phyloP scores from a whole-genome alignment of 1,140 invertebrate species.

The Drosophila nigromelanica region DNA sequence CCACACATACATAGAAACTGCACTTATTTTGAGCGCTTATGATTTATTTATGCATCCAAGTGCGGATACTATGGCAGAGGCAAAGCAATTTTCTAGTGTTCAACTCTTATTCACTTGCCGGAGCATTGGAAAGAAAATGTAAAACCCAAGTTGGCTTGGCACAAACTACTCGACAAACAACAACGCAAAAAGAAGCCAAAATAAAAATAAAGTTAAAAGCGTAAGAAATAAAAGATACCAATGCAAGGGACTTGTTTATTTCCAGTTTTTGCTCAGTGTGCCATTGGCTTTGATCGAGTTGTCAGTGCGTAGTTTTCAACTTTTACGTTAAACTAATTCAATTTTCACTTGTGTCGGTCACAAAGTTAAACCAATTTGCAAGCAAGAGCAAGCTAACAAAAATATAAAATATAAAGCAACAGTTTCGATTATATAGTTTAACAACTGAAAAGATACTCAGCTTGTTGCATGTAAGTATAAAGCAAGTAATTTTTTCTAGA shows the following conservation, averaged over 20 bases:
- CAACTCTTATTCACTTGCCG: slow-evolving; percentile 41
- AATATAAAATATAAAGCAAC: slow-evolving; percentile 37
- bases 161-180: slow-evolving; percentile 28
- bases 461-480: slow-evolving; percentile 44
- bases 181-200: slow-evolving; percentile 20
- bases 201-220: background rate
- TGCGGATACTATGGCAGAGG: slow-evolving; percentile 9
- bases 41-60: slow-evolving; percentile 67
- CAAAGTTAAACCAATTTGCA: slow-evolving; percentile 68
- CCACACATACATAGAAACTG: background rate
- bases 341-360: slow-evolving; percentile 66
- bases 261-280: slow-evolving; percentile 14
- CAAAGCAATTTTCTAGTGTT: slow-evolving; percentile 50
- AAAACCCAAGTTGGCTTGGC: slow-evolving; percentile 34
- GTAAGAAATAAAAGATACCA: slow-evolving; percentile 16
- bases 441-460: slow-evolving; percentile 28
- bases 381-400: slow-evolving; percentile 20
- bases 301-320: slow-evolving; percentile 55
- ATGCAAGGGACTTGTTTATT: slow-evolving; percentile 47
- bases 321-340: slow-evolving; percentile 66
- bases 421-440: slow-evolving; percentile 38
- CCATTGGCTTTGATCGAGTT: slow-evolving; percentile 59
- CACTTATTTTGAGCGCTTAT: slow-evolving; percentile 67
- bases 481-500: slow-evolving; percentile 42
- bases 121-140: slow-evolving; percentile 32